Evolutionary conservation across 1,140 invertebrate species (phyloP), one percentile per base, ranked within the genome.

Genomic region (Portunus trituberculatus): DNA sequence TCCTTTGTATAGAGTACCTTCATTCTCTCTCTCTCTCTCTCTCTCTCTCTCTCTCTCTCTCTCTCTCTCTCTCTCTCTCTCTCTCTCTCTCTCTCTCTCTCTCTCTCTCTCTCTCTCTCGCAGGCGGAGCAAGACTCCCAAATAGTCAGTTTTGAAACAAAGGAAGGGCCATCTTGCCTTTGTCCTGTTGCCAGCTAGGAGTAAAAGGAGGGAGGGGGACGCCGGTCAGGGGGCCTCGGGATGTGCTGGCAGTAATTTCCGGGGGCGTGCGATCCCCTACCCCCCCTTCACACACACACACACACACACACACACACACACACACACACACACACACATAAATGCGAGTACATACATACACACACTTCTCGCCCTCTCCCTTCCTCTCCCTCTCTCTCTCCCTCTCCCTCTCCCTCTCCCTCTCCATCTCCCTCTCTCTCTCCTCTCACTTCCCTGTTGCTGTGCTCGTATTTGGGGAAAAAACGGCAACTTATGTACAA

Each of bases 11-110:
- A 39, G 39, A 6, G 39, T 39, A 39, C 39, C 39, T 39, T 39
- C 39, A 39, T 39, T 91, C 90, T 91, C 7, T 59, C 90, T 28
- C 46, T 32, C n/a, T 31, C n/a, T 8, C 14, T 39, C 89, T 91
- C 89, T 91, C 89, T 91, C 89, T 91, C 89, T 91, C 89, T 83
- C 76, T 83, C 91, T 82, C 91, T 92, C 91, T 83, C 59, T 92
- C 91, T 92, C 91, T 83, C 59, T 92, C 89, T 91, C 46, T 91
- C 89, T 52, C 46, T 52, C 89, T 91, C 46, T 52, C 89, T 52
- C 46, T 91, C 89, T 31, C n/a, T 82, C 29, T n/a, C 25, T 67
- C 89, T n/a, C 39, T 91, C 90, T n/a, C 48, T 91, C 52, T 76
- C 90, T 91, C 90, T 91, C 7, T 76, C 90, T 91, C 90, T 91